Conservation (phyloP, 2,797 vertebrate species). For the Manis javanica region DNA sequence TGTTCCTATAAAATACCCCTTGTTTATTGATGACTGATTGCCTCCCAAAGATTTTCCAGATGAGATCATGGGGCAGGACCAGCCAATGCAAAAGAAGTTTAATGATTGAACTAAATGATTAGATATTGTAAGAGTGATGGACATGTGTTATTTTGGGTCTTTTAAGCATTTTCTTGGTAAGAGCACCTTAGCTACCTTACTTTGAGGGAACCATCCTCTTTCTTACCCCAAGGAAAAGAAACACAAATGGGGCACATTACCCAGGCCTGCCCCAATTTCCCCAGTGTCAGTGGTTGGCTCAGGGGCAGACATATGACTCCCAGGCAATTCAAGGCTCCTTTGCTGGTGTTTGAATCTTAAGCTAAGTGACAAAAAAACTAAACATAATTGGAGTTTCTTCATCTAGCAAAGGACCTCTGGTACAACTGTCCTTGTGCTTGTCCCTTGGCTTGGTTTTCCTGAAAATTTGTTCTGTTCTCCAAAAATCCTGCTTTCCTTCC, state of each 20-base stretch:
- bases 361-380: not conserved
- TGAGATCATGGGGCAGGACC: not conserved
- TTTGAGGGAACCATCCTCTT: not conserved
- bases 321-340: not conserved
- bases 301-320: not conserved
- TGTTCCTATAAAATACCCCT: not conserved
- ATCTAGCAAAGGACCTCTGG: not conserved
- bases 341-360: not conserved
- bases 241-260: not conserved
- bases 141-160: not conserved
- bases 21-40: not conserved
- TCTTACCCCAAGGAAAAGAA: not conserved
- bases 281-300: not conserved
- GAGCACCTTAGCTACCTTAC: not conserved
- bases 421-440: not conserved
- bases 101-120: not conserved
- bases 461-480: not conserved
- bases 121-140: not conserved
- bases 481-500: not conserved
- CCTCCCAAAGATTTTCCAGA: not conserved
- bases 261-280: not conserved
- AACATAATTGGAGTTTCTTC: not conserved
- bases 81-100: not conserved
- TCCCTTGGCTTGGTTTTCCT: not conserved
- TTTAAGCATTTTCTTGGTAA: not conserved